These are phyloP conservation scores for Cryptotermes secundus DNA, from an alignment of 1,140 invertebrate species.

Conservation along the genomic window DNA sequence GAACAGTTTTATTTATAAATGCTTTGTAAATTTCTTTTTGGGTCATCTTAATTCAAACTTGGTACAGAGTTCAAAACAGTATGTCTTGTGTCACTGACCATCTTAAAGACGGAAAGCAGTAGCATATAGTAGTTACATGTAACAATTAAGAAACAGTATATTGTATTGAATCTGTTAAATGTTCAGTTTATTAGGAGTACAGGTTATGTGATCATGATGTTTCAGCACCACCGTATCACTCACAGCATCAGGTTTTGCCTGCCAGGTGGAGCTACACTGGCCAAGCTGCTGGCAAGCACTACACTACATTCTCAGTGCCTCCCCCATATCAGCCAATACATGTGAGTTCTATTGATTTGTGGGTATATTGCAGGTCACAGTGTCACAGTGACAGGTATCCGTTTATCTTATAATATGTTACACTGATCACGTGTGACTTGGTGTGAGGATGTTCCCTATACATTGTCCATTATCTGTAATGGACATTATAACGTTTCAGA, in stretches of 20 bases:
- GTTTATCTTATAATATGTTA: too few species aligned
- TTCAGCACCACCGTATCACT: conserved; percentile 76
- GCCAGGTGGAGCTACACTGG: conserved; percentile 75
- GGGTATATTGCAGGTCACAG: not conserved
- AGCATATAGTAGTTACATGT: not conserved
- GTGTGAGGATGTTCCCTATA: too few species aligned
- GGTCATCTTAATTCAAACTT: too few species aligned
- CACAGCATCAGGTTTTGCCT: conserved; percentile 74
- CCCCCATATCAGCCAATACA: conserved; percentile 53
- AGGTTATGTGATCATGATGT: conserved; percentile 36
- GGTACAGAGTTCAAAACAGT: too few species aligned
- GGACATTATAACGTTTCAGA: too few species aligned
- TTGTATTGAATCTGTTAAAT: not conserved
- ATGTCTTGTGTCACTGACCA: not conserved
- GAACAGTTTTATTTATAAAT: too few species aligned
- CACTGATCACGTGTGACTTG: too few species aligned
- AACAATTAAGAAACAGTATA: not conserved
- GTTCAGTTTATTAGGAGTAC: too few species aligned
- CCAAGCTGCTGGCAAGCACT: conserved; percentile 40
- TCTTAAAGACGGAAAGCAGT: not conserved
- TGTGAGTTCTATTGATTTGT: conserved; percentile 22
- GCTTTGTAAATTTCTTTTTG: too few species aligned
- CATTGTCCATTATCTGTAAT: too few species aligned
- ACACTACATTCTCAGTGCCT: conserved; percentile 52
- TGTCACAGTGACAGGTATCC: too few species aligned